phyloP scores from a whole-genome alignment of 1,140 invertebrate species.

The Lepidotrigona ventralis region DNA sequence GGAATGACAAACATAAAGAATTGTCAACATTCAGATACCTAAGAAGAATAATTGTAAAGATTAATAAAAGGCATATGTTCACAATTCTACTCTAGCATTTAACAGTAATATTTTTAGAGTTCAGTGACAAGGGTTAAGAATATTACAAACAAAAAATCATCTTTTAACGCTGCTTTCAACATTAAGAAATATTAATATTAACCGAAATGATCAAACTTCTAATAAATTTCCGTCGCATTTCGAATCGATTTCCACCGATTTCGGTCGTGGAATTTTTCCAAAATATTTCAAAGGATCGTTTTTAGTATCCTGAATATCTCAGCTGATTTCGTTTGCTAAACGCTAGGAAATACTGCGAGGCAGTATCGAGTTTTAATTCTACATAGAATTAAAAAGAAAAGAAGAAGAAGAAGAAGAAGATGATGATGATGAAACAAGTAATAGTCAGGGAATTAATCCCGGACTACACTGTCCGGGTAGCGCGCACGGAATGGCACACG shows the following conservation, averaged over 20 bases:
- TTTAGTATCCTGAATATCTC: background rate
- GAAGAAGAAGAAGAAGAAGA: background rate
- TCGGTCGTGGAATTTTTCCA: background rate
- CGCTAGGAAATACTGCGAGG: background rate
- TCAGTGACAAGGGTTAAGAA: background rate
- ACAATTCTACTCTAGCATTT: too few species aligned
- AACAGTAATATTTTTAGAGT: too few species aligned
- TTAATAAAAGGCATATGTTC: too few species aligned
- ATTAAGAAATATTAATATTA: background rate
- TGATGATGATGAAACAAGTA: background rate
- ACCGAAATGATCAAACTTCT: background rate
- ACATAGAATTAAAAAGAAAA: background rate
- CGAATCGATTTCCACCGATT: too few species aligned
- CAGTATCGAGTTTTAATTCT: background rate
- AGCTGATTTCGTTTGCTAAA: background rate
- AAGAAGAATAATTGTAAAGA: too few species aligned
- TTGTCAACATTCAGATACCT: too few species aligned
- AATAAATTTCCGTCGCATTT: background rate
- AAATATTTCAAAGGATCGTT: background rate
- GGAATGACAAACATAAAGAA: too few species aligned
- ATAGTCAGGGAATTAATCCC: conserved; percentile 4
- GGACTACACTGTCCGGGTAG: too few species aligned
- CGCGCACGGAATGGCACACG: background rate
- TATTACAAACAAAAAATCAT: background rate
- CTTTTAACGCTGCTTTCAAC: background rate